Evolutionary conservation across 2,888 invertebrate species (phyloP), one percentile per base, ranked within the genome.

Genomic region (Penaeus monodon): DNA sequence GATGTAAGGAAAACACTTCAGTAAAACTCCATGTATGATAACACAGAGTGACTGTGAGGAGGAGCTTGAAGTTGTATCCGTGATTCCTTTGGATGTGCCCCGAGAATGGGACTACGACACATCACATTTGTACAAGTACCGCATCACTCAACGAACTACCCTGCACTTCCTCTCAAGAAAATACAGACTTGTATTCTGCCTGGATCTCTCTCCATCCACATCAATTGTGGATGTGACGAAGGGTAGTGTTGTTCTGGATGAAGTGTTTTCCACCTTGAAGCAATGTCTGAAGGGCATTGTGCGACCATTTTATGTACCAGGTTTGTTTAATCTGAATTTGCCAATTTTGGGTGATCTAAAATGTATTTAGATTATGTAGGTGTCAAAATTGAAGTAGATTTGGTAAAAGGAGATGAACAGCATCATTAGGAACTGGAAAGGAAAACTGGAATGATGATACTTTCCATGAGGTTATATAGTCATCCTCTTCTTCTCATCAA

Each of bases 191-290:
- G 96, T 95, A 78, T 96, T 95, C 91, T 95, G 96, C 91, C 93
- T 96, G 88, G 96, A 96, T 92, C 94, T 96, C 92, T 96, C 96
- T 92, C 96, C 96, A 20, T 96, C 96, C 2, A 94, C 95, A 87
- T 94, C 95, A 79, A 94, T 95, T 88, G 95, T 96, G 90, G 94
- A 95, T 92, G 94, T 94, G 91, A 93, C 94, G 91, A 93, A 94
- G 91, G 94, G 94, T 24, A 94, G 94, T 91, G 94, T 95, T 84
- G 93, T 95, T 88, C 94, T 95, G 90, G 95, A 95, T 91, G 94
- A 94, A 92, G 94, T 95, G 88, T 93, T 94, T 90, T 92, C 93
- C 89, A 93, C 94, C 84, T 93, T 94, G 83, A 94, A 93, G 91
- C 92, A 92, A 88, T 94, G 94, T 91, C 92, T 95, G 82, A 93